These are phyloP conservation scores for Sarcophaga caerulescens DNA, from an alignment of 2,888 invertebrate genomes.

Conservation along the genomic window DNA sequence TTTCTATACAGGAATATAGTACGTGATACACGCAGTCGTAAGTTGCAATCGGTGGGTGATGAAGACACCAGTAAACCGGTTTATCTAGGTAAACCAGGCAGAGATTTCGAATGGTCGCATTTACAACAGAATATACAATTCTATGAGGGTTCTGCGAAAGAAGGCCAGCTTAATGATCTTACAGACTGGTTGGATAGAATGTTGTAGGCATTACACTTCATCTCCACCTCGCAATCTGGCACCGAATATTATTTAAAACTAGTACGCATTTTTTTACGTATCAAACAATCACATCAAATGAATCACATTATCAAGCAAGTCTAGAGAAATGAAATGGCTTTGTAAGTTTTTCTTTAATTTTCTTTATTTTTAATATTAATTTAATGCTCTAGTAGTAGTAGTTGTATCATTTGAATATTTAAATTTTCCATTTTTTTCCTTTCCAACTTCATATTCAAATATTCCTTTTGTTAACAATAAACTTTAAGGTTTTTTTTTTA, in stretches of 20 bases:
- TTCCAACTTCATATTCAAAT: slow-evolving; percentile 7
- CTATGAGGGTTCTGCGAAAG: slow-evolving; percentile 85
- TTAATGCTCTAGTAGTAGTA: slow-evolving; percentile 14
- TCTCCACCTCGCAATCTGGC: neutral
- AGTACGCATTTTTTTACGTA: slow-evolving; percentile 26
- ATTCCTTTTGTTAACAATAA: slow-evolving; percentile 50
- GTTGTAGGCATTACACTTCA: slow-evolving; percentile 66
- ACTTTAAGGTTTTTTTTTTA: slow-evolving; percentile 47
- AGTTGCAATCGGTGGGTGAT: slow-evolving; percentile 86
- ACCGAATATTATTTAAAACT: neutral
- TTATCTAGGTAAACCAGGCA: slow-evolving; percentile 88
- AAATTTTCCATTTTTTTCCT: slow-evolving; percentile 26
- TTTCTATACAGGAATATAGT: slow-evolving; percentile 88
- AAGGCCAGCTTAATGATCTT: slow-evolving; percentile 85
- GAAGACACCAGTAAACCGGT: slow-evolving; percentile 83
- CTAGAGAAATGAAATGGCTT: slow-evolving; percentile 1
- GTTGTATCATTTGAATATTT: slow-evolving; percentile 26
- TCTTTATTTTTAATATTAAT: slow-evolving; percentile 22
- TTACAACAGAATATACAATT: slow-evolving; percentile 87
- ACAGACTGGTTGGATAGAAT: slow-evolving; percentile 87
- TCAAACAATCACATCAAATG: slow-evolving; percentile 10
- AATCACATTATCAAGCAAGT: slow-evolving; percentile 21
- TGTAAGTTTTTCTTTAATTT: slow-evolving; percentile 10
- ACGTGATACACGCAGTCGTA: slow-evolving; percentile 90
- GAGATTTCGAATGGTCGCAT: slow-evolving; percentile 92